Conservation (phyloP, 2,797 vertebrate genomes). For the Anguilla pacifica region DNA sequence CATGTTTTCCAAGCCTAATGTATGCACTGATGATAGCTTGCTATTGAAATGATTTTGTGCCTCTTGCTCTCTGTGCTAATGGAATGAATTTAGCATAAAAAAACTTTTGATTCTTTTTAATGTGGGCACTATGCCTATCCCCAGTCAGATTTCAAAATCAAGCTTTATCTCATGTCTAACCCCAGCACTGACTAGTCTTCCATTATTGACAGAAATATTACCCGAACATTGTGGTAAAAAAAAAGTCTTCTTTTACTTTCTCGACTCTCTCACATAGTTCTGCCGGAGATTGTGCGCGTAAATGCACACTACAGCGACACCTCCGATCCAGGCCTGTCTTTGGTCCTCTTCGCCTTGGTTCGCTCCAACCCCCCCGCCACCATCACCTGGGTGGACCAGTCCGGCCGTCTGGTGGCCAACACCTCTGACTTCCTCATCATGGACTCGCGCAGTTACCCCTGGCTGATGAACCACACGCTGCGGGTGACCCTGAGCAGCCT, state of each 20-base stretch:
- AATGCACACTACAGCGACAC: constrained; percentile 74
- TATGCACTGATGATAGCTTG: too few species aligned
- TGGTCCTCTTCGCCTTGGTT: constrained; percentile 85
- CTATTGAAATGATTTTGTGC: too few species aligned
- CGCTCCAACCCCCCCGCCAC: constrained; percentile 82
- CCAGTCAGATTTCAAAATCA: background rate
- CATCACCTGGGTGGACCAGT: constrained; percentile 81
- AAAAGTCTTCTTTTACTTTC: background rate
- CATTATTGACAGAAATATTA: background rate
- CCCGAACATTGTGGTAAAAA: background rate
- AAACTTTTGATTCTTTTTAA: too few species aligned
- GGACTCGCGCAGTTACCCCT: constrained; percentile 75
- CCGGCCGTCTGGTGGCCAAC: constrained; percentile 76
- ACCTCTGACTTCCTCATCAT: constrained; percentile 81
- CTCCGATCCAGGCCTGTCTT: constrained; percentile 74
- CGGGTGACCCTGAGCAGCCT: constrained; percentile 70
- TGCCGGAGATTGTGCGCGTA: constrained; percentile 82
- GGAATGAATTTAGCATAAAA: too few species aligned
- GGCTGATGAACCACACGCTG: constrained; percentile 83
- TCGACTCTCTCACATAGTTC: constrained; percentile 66
- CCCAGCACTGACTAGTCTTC: background rate
- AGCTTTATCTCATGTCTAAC: background rate
- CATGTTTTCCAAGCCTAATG: too few species aligned
- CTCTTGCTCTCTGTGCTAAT: too few species aligned
- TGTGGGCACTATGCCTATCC: too few species aligned